These are phyloP conservation scores for Nematostella vectensis DNA, from an alignment of 92 coral and sea anemone genomes.

Conservation along the genomic window DNA sequence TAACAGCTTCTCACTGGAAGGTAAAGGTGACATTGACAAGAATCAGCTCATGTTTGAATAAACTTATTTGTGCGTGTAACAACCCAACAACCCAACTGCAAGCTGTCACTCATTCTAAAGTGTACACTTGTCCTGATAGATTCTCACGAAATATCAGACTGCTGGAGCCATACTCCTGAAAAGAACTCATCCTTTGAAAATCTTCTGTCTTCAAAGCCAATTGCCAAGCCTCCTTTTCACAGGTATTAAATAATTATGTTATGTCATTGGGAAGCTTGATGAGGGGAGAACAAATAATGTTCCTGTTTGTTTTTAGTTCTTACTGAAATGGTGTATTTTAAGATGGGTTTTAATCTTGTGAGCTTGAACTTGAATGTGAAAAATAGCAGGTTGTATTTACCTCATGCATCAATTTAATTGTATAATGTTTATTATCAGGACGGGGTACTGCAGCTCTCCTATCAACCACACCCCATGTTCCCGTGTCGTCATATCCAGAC, in stretches of 20 bases:
- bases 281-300: too few relatives aligned
- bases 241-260: too few relatives aligned
- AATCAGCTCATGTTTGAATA: background rate
- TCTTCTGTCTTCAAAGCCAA: slow-evolving; percentile 45
- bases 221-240: slow-evolving; percentile 67
- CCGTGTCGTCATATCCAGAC: slow-evolving; percentile 34
- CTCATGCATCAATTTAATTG: too few relatives aligned
- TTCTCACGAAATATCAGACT: slow-evolving; percentile 32
- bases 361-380: too few relatives aligned
- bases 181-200: slow-evolving; percentile 57
- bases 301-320: too few relatives aligned
- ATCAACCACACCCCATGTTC: slow-evolving; percentile 53
- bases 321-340: too few relatives aligned
- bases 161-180: slow-evolving; percentile 61
- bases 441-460: slow-evolving; percentile 75
- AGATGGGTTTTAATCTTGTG: too few relatives aligned
- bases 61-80: background rate
- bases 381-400: too few relatives aligned
- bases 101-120: too few relatives aligned
- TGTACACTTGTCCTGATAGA: slow-evolving; percentile 23
- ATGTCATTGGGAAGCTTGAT: too few relatives aligned
- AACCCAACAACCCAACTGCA: too few relatives aligned
- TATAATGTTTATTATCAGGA: too few relatives aligned
- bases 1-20: slow-evolving; percentile 65
- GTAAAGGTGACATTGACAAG: slow-evolving; percentile 16